Percentiles rank a stretch among this genome's conserved stretches.
These are phyloP conservation scores for Siderastrea siderea DNA, from an alignment of 92 coral and sea anemone species.

Conservation along the genomic window DNA sequence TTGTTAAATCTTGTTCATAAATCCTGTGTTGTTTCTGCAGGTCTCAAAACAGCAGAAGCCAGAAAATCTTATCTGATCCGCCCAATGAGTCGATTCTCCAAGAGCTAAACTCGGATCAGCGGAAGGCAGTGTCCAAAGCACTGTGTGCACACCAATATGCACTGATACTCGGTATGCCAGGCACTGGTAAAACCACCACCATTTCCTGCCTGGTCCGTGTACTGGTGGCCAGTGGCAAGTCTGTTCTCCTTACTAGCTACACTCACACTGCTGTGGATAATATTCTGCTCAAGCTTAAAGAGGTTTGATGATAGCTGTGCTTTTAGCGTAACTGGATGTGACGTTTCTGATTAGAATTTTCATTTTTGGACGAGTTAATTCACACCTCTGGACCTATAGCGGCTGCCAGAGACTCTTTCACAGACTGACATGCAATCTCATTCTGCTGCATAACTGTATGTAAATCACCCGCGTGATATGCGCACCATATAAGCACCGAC, in stretches of 20 bases:
- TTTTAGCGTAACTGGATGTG: not conserved
- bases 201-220: conserved; percentile 95
- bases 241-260: conserved; percentile 93
- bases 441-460: too few species aligned
- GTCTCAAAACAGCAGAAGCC: conserved; percentile 54
- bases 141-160: conserved; percentile 92
- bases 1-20: too few species aligned
- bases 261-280: conserved; percentile 99
- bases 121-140: conserved; percentile 84
- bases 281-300: conserved; percentile 89
- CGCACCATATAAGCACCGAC: too few species aligned
- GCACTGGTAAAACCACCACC: conserved; percentile 97
- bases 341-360: not conserved
- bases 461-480: too few species aligned
- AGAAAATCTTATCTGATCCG: conserved; percentile 34
- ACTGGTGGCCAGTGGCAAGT: conserved; percentile 85
- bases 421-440: too few species aligned
- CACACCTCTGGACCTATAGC: too few species aligned
- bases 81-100: conserved; percentile 67
- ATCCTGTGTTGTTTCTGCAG: not conserved
- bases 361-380: too few species aligned
- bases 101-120: conserved; percentile 88
- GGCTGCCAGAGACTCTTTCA: too few species aligned
- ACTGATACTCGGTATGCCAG: conserved; percentile 96
- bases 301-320: conserved; percentile 64